Base-by-base conservation (phyloP, 2,113 vertebrate species). In the Corythornis madagascariensis region DNA sequence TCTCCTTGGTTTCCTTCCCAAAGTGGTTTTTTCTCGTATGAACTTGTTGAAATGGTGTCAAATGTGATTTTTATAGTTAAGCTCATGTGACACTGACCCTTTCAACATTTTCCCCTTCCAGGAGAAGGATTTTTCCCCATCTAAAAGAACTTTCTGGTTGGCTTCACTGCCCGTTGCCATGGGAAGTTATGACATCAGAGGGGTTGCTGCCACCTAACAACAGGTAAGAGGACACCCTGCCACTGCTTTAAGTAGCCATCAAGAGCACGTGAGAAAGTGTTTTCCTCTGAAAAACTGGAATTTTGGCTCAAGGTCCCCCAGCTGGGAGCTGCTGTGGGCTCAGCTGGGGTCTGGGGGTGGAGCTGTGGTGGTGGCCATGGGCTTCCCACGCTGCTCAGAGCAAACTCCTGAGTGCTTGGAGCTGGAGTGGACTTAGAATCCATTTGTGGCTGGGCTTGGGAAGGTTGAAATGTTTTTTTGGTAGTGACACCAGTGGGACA, bases 111-210 rank as follows among this genome's bases (percentile, higher is more conserved):
- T 4, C 2, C 20, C n/a, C 25, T 66, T 52, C 24, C 48, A 35
- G n/a, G 25, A 31, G 57, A 80, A 48, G 45, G 42, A 17, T 42
- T 76, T 81, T 79, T 70, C 45, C 52, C 40, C n/a, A 45, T 43
- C 20, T 6, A 10, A 50, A 40, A 31, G 22, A 73, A 75, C 75
- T 70, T 91, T 60, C 57, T 11, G 4, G 11, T 57, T 47, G 50
- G 55, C 60, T 82, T 83, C 59, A 13, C 7, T 40, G 1, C 21
- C 11, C 48, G 86, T 95, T 96, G 81, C 79, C 22, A 17, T 65
- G 83, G 89, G 45, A 43, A 48, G 70, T 52, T 20, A 33, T 79
- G 94, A 97, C 80, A 81, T 95, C 92, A 96, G 79, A 91, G 76
- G 45, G 33, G n/a, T 52, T 13, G 77, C 92, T 92, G 33, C 88